phyloP scores from a whole-genome alignment of 2,797 vertebrate species.

The Calcarius lapponicus region DNA sequence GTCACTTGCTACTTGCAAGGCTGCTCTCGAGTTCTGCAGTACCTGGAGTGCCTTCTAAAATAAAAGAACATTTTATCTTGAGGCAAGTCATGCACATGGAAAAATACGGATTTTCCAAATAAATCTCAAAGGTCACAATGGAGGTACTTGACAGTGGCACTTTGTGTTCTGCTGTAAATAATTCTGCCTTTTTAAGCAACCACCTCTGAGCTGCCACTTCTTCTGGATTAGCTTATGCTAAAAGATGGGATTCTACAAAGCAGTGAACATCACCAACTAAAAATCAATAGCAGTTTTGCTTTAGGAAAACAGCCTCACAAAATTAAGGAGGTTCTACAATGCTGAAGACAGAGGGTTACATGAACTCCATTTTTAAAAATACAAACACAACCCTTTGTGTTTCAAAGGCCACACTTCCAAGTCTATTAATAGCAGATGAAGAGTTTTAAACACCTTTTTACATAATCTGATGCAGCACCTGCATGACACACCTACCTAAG shows the following conservation, averaged over 20 bases:
- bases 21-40: not conserved
- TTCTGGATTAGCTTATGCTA: not conserved
- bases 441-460: not conserved
- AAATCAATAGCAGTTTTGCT: not conserved
- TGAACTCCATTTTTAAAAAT: not conserved
- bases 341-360: not conserved
- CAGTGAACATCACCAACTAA: not conserved
- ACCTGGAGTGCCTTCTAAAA: conserved; percentile 4
- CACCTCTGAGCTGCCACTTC: not conserved
- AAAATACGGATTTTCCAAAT: not conserved
- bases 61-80: not conserved
- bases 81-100: not conserved
- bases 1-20: not conserved
- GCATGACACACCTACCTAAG: not conserved
- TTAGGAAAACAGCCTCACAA: not conserved
- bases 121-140: not conserved
- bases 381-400: not conserved
- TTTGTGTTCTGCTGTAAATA: conserved; percentile 1
- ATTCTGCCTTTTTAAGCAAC: conserved; percentile 21
- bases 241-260: not conserved
- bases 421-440: not conserved
- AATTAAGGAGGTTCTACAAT: not conserved
- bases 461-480: not conserved
- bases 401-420: not conserved
- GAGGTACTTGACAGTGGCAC: not conserved